A percentile compares a stretch with the other conserved stretches of the same genome.
Conservation (phyloP, 2,888 invertebrate species). For the Tenodera sinensis region DNA sequence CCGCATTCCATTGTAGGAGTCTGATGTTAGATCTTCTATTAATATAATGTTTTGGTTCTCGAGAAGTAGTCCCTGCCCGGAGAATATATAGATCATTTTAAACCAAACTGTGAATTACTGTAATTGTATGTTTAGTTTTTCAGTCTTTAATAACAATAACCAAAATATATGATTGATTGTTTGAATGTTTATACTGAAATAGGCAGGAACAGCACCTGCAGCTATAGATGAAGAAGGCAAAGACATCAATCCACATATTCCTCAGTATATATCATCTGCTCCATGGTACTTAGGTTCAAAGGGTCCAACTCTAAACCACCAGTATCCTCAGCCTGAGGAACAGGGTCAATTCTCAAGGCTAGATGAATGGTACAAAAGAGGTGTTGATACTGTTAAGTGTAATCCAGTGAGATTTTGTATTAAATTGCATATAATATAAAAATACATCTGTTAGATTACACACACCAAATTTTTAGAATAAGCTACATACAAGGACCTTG, state of each 20-base stretch:
- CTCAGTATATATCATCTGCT: constrained; percentile 96
- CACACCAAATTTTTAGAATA: too few relatives aligned
- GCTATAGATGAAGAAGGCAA: constrained; percentile 80
- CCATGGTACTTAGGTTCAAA: constrained; percentile 95
- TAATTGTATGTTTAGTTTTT: too few relatives aligned
- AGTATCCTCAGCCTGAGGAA: constrained; percentile 89
- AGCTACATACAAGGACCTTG: too few relatives aligned
- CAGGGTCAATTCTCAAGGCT: constrained; percentile 65
- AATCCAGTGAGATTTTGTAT: background rate
- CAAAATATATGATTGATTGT: background rate
- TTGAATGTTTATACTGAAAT: constrained; percentile 10
- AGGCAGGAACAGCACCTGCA: constrained; percentile 89
- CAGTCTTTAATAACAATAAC: too few relatives aligned
- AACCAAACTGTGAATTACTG: too few relatives aligned
- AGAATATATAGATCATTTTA: too few relatives aligned
- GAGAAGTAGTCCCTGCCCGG: too few relatives aligned
- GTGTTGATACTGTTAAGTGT: constrained; percentile 71
- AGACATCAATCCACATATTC: constrained; percentile 99
- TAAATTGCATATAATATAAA: too few relatives aligned
- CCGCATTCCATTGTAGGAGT: too few relatives aligned
- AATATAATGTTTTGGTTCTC: too few relatives aligned
- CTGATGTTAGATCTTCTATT: too few relatives aligned
- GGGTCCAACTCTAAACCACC: constrained; percentile 96
- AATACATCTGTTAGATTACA: too few relatives aligned
- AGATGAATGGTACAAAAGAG: constrained; percentile 83